Evolutionary conservation across 2,888 invertebrate genomes (phyloP).

Genomic region (Crepidodera aurea): DNA sequence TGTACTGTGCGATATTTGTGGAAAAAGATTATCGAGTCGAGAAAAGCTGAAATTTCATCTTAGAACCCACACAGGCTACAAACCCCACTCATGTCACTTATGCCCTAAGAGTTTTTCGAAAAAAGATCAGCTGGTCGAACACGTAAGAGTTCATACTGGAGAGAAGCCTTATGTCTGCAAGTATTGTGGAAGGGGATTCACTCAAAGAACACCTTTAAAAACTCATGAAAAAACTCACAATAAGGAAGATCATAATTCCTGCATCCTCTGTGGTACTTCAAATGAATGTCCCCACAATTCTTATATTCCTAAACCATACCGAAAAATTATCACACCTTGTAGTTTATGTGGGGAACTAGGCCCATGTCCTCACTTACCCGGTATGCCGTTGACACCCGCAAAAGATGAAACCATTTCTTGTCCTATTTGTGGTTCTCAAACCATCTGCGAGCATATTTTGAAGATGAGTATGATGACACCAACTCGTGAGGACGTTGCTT

Average conservation of each 20-base stretch:
- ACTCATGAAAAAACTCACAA: constrained; percentile 70
- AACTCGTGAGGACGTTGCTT: constrained; percentile 24
- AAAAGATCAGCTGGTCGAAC: constrained; percentile 59
- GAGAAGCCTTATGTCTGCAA: constrained; percentile 59
- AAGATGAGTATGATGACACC: constrained; percentile 35
- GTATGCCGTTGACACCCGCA: constrained; percentile 5
- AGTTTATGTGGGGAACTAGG: constrained; percentile 18
- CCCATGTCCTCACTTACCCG: constrained; percentile 27
- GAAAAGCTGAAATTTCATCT: constrained; percentile 57
- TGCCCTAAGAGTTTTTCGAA: constrained; percentile 64
- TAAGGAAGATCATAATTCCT: constrained; percentile 67
- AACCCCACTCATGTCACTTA: constrained; percentile 59
- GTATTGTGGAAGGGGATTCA: constrained; percentile 56
- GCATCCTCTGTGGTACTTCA: constrained; percentile 49
- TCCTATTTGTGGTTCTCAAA: constrained; percentile 29
- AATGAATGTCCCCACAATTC: constrained; percentile 18
- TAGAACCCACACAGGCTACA: constrained; percentile 59
- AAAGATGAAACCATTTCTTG: constrained; percentile 21
- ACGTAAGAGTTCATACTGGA: constrained; percentile 51
- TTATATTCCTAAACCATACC: neutral
- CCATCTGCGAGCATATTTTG: constrained; percentile 30
- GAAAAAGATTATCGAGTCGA: constrained; percentile 62
- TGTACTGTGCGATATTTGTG: constrained; percentile 66
- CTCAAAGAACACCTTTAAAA: constrained; percentile 68
- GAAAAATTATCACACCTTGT: constrained; percentile 21